Evolutionary conservation across 2,113 vertebrate genomes (phyloP).

Genomic region (Actenoides lindsayi): DNA sequence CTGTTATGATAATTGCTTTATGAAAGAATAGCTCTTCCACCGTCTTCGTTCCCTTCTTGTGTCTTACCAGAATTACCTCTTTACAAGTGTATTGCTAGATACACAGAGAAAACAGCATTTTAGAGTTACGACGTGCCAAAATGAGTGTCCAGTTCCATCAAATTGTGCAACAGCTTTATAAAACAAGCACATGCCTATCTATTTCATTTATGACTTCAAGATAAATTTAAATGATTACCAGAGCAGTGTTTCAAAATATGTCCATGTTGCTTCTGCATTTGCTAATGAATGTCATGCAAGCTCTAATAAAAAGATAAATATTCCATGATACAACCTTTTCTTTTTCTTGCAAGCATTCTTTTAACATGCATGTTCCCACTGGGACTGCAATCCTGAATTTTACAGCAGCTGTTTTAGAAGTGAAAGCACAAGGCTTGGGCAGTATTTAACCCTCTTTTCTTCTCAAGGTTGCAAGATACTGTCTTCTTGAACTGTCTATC

Average conservation of each 20-base stretch:
- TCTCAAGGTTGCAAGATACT: not conserved
- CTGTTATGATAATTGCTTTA: not conserved
- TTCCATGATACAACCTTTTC: not conserved
- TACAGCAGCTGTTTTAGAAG: not conserved
- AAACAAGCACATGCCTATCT: not conserved
- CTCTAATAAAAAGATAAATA: not conserved
- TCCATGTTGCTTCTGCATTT: not conserved
- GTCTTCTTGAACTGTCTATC: not conserved
- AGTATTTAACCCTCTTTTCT: not conserved
- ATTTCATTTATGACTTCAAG: conserved; percentile 9
- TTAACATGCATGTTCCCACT: accelerated
- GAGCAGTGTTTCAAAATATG: not conserved
- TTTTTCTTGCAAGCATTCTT: not conserved
- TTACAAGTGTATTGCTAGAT: not conserved
- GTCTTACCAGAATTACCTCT: not conserved
- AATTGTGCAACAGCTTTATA: conserved; percentile 30
- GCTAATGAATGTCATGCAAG: not conserved
- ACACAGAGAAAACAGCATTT: not conserved
- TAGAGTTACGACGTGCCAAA: not conserved
- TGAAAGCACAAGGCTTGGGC: not conserved
- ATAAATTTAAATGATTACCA: conserved; percentile 24
- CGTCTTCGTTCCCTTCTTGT: not conserved
- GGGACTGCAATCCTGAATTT: not conserved
- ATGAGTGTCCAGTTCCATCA: conserved; percentile 10
- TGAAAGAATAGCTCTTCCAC: not conserved